These are phyloP conservation scores for Thomomys bottae DNA, from an alignment of 2,113 vertebrate genomes.

Conservation along the genomic window DNA sequence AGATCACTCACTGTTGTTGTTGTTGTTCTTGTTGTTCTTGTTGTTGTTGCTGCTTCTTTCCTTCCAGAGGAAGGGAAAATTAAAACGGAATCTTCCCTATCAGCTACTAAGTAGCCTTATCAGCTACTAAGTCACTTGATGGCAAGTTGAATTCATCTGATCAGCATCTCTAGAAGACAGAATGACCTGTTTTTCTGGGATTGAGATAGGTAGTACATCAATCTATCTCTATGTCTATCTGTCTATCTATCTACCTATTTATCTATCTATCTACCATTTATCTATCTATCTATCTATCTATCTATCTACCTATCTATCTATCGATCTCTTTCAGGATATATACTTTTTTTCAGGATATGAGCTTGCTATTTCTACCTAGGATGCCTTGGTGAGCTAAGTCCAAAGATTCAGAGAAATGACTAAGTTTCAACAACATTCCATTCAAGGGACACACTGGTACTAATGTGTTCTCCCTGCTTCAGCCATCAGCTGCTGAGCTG, in stretches of 20 bases:
- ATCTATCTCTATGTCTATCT: no score
- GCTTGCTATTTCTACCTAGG: constrained; percentile 10
- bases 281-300: no score
- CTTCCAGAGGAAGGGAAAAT: background rate
- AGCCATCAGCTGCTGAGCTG: background rate
- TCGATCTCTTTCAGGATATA: no score
- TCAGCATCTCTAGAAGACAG: background rate
- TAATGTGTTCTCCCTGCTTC: no score
- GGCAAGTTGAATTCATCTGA: background rate
- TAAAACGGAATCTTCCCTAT: background rate
- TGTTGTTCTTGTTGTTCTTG: background rate
- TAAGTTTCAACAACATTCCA: background rate
- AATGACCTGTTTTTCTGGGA: background rate
- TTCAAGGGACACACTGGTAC: background rate
- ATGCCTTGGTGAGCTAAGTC: background rate
- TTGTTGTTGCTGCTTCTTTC: background rate
- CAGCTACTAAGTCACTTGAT: background rate
- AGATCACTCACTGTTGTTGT: background rate
- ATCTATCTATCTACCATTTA: no score
- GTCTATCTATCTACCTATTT: no score
- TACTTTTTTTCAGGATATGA: background rate
- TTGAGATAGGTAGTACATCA: no score
- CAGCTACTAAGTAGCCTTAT: background rate
- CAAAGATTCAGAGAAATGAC: background rate
- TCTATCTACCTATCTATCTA: no score